Conservation (phyloP, 2,797 vertebrate genomes). For the Cyprinella venusta region DNA sequence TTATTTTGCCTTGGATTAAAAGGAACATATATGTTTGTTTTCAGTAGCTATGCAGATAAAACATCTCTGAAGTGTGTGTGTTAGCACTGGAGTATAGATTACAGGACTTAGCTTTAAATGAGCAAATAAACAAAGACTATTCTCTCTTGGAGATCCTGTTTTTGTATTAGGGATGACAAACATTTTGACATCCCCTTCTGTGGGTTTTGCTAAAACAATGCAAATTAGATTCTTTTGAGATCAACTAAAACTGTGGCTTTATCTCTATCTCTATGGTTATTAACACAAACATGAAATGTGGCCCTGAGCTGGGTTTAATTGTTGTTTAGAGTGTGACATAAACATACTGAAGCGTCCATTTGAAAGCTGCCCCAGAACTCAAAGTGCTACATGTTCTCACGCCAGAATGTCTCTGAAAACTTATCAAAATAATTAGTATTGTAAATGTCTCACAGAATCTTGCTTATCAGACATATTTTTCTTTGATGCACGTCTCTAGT, state of each 20-base stretch:
- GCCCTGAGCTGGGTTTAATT: slow-evolving; percentile 57
- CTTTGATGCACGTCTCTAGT: background rate
- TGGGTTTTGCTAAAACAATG: background rate
- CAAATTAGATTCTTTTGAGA: background rate
- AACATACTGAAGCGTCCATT: slow-evolving; percentile 53
- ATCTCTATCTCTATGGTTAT: slow-evolving; percentile 10
- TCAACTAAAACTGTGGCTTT: background rate
- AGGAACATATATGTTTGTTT: slow-evolving; percentile 44
- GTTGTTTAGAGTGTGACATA: slow-evolving; percentile 61
- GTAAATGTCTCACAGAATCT: slow-evolving; percentile 1
- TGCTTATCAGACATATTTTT: slow-evolving; percentile 1
- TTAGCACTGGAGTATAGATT: slow-evolving; percentile 8
- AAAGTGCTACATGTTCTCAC: slow-evolving; percentile 72
- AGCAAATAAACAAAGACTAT: slow-evolving; percentile 44
- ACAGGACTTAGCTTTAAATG: slow-evolving; percentile 9
- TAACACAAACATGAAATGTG: slow-evolving; percentile 47
- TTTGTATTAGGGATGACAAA: background rate
- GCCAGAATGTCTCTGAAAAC: slow-evolving; percentile 67
- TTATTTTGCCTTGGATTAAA: slow-evolving; percentile 30
- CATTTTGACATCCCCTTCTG: background rate
- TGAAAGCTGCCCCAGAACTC: slow-evolving; percentile 66
- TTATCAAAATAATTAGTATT: slow-evolving; percentile 50
- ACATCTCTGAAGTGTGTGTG: slow-evolving; percentile 9
- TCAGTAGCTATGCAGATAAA: slow-evolving; percentile 16
- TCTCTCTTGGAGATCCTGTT: background rate